Percentiles rank a stretch among this genome's conserved stretches.
phyloP scores from a whole-genome alignment of 30 jellyfish, hydroid and myxozoan species.

The Aurelia aurita complex sp. Pacific region DNA sequence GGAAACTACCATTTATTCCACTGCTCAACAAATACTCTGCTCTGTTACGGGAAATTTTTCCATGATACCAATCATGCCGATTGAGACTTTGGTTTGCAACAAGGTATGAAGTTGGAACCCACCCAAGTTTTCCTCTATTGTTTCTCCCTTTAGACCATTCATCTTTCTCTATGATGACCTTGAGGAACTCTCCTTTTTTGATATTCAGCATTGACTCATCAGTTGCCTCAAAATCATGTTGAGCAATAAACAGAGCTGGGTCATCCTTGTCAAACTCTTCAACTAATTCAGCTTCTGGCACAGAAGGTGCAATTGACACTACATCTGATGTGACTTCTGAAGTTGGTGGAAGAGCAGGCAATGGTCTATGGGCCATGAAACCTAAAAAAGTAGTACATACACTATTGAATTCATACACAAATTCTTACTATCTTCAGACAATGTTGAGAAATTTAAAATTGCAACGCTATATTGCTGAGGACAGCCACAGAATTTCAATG shows the following conservation, averaged over 20 bases:
- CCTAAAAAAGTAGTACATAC: conserved; percentile 35
- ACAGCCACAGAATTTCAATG: too few relatives aligned
- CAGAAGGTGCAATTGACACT: conserved; percentile 6
- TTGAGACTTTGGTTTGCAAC: conserved; percentile 78
- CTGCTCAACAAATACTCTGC: conserved; percentile 95
- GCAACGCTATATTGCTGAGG: too few relatives aligned
- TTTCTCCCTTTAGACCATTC: conserved; percentile 96
- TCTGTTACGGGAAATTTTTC: conserved; percentile 88
- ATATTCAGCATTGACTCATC: conserved; percentile 84
- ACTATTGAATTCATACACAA: background rate
- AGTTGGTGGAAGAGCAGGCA: conserved; percentile 82
- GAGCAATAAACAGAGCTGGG: conserved; percentile 73
- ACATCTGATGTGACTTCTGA: conserved; percentile 7
- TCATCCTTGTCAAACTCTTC: conserved; percentile 49
- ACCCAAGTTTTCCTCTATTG: conserved; percentile 73
- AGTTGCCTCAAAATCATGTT: conserved; percentile 91
- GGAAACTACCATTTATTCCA: conserved; percentile 94
- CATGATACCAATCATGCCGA: conserved; percentile 95
- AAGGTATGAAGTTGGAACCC: conserved; percentile 92
- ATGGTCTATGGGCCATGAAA: conserved; percentile 89
- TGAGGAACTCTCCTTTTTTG: conserved; percentile 75
- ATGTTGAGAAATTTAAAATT: too few relatives aligned
- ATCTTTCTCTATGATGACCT: conserved; percentile 46
- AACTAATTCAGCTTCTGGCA: conserved; percentile 39
- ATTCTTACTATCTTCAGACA: too few relatives aligned